Evolutionary conservation across 1,140 invertebrate species (phyloP), one percentile per base, ranked within the genome.

Genomic region (Nilaparvata lugens): DNA sequence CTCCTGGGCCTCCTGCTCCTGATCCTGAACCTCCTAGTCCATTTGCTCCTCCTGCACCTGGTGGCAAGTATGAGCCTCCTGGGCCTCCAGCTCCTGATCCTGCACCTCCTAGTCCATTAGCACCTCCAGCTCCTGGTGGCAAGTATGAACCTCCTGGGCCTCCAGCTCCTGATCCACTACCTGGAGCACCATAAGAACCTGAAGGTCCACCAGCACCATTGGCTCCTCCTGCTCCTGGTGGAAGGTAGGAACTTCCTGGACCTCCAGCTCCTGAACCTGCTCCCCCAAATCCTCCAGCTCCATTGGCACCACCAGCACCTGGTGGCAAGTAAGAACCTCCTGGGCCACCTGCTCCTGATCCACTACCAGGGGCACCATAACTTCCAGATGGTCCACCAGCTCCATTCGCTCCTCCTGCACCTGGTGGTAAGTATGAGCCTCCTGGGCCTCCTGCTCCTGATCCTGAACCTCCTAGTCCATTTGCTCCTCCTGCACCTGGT

Each of bases 61-160:
- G 45, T 48, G 45, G 45, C 21, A 48, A 48, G 45, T 48, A 48
- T 2, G 5, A 11, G 18, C 45, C 14, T 48, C 45, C 45, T 48
- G 45, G 45, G 5, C 45, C 45, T 9, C 45, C 45, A 48, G 45
- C 45, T 48, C 45, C 45, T 48, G 45, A 48, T 48, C 45, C 45
- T 48, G 45, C 45, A 48, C 45, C 45, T 48, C 45, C 45, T 48
- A 48, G 21, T 9, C 45, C 45, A 16, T 23, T 48, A 16, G 16
- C 45, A 48, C 45, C 45, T 48, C 45, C 45, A 48, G 45, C 45
- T 4, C 45, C 45, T 18, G 45, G 45, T 48, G 45, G 45, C 13
- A 48, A 16, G 21, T 48, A 48, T 2, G 45, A 48, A 19, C 45
- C 45, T 48, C 45, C 45, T 19, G 45, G 45, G 18, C 45, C 45